phyloP scores from a whole-genome alignment of 2,888 invertebrate species.

The Latheticus oryzae region DNA sequence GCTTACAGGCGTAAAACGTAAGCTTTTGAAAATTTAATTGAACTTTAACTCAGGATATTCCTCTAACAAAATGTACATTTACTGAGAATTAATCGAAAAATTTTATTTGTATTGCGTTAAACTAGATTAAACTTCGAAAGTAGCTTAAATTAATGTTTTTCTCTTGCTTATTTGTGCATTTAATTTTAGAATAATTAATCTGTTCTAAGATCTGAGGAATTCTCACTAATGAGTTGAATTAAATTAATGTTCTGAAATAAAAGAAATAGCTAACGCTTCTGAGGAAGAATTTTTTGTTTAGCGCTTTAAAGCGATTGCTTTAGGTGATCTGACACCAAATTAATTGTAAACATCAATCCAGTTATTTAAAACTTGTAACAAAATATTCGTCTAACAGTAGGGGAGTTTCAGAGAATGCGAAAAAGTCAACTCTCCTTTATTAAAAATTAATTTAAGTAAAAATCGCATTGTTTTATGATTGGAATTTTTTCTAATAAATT shows the following conservation, averaged over 20 bases:
- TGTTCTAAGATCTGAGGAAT: neutral
- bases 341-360: constrained; percentile 6
- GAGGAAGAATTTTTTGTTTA: constrained; percentile 3
- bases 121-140: constrained; percentile 7
- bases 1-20: no score
- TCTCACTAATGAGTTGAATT: constrained; percentile 10
- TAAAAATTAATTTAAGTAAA: no score
- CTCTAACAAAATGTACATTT: no score
- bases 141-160: neutral
- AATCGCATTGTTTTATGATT: no score
- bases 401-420: neutral
- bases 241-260: constrained; percentile 5
- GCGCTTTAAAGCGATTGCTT: constrained; percentile 2
- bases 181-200: neutral
- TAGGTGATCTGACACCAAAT: constrained; percentile 13
- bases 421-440: neutral
- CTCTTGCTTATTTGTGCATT: neutral
- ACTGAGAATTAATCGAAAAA: constrained; percentile 8
- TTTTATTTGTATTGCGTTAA: constrained; percentile 3
- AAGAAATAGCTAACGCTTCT: neutral
- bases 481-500: no score
- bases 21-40: no score
- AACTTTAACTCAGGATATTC: no score
- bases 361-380: constrained; percentile 6
- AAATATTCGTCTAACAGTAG: neutral